phyloP scores from a whole-genome alignment of 23 tunicate genomes.

The Styela clava region DNA sequence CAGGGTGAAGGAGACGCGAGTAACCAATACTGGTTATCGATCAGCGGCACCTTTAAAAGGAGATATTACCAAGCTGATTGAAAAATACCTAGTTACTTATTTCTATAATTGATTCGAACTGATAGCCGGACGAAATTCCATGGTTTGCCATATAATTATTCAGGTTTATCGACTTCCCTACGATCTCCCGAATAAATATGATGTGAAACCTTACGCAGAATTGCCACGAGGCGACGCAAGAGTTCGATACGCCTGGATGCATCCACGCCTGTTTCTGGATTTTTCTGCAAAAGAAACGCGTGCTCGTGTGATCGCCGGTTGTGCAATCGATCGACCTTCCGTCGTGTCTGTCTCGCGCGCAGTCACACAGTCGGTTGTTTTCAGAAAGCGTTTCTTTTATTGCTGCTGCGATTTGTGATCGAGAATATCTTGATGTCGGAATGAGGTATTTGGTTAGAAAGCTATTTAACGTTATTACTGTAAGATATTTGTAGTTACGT shows the following conservation, averaged over 20 bases:
- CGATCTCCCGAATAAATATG: background rate
- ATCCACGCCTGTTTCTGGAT: background rate
- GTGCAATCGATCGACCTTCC: background rate
- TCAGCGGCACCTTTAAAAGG: no score
- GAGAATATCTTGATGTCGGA: background rate
- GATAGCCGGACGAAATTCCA: background rate
- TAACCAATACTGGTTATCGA: no score
- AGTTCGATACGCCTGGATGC: background rate
- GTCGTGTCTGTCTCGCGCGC: background rate
- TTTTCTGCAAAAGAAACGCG: background rate
- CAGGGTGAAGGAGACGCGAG: no score
- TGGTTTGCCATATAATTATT: background rate
- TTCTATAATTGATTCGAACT: no score
- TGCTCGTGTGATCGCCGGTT: background rate
- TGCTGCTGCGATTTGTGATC: no score
- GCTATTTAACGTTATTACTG: background rate
- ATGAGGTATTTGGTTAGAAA: background rate
- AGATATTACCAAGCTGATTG: no score
- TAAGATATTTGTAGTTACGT: background rate
- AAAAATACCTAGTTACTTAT: no score
- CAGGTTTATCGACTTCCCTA: background rate
- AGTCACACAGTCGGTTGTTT: background rate
- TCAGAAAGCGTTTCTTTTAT: background rate
- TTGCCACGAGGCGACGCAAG: background rate
- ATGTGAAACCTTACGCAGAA: background rate